phyloP scores from a whole-genome alignment of 92 coral and sea anemone genomes.

The Palythoa grandiflora region DNA sequence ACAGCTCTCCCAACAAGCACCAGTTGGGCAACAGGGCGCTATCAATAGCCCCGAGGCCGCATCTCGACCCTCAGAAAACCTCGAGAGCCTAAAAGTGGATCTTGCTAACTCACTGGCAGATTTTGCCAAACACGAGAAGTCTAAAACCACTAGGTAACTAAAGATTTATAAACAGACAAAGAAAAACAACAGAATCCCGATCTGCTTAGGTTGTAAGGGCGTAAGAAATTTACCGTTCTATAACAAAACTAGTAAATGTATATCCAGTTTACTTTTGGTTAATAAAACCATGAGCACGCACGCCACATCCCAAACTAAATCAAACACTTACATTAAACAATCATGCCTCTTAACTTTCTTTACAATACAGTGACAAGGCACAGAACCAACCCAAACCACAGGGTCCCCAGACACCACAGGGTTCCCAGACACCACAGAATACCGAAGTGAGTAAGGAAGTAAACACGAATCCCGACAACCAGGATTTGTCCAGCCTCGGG shows the following conservation, averaged over 20 bases:
- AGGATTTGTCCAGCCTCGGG: slow-evolving; percentile 33
- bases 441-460: not conserved
- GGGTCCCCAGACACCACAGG: slow-evolving; percentile 29
- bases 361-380: slow-evolving; percentile 5
- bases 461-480: slow-evolving; percentile 18
- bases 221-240: not conserved
- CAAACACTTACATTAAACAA: not conserved
- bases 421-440: slow-evolving; percentile 3
- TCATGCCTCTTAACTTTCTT: not conserved
- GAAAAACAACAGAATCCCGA: not conserved
- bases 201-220: not conserved
- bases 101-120: slow-evolving; percentile 39
- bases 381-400: slow-evolving; percentile 2
- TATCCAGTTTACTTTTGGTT: no score
- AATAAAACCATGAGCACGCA: no score
- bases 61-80: slow-evolving; percentile 16
- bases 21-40: not conserved
- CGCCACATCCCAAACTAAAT: not conserved
- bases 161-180: not conserved
- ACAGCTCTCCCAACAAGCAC: not conserved
- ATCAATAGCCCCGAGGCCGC: not conserved
- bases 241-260: no score
- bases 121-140: slow-evolving; percentile 1
- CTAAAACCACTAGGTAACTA: slow-evolving; percentile 18
- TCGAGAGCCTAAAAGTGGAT: slow-evolving; percentile 42